Evolutionary conservation across 2,888 invertebrate species (phyloP).

Genomic region (Bellardia pandia): DNA sequence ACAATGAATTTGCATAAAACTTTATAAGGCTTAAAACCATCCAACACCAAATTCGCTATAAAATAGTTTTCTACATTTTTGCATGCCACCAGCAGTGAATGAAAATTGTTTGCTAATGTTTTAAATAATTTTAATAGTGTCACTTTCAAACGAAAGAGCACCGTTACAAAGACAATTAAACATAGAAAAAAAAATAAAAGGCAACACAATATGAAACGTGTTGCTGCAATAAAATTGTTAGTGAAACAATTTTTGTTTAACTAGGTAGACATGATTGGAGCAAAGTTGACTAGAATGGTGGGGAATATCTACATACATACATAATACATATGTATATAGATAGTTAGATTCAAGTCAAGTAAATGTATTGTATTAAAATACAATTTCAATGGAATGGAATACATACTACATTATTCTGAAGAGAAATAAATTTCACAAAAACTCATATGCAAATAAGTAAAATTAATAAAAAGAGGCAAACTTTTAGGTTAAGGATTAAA

Average conservation of each 20-base stretch:
- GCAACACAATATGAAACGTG: slow-evolving; percentile 31
- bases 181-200: slow-evolving; percentile 19
- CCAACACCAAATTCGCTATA: slow-evolving; percentile 4
- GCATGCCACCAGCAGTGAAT: slow-evolving; percentile 13
- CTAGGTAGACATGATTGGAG: slow-evolving; percentile 35
- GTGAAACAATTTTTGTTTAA: slow-evolving; percentile 20
- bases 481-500: not conserved
- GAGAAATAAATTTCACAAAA: slow-evolving; percentile 4
- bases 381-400: not conserved
- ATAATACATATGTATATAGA: not conserved
- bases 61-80: not conserved
- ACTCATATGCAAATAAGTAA: not conserved
- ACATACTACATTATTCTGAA: not conserved
- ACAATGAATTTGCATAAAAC: slow-evolving; percentile 23
- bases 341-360: not conserved
- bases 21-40: not conserved
- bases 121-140: slow-evolving; percentile 65
- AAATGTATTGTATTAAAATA: slow-evolving; percentile 20
- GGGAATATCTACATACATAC: not conserved
- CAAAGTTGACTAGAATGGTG: slow-evolving; percentile 35
- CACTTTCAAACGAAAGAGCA: slow-evolving; percentile 65
- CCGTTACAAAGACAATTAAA: slow-evolving; percentile 66
- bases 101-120: slow-evolving; percentile 9
- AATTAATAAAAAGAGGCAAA: not conserved
- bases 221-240: slow-evolving; percentile 41